phyloP scores from a whole-genome alignment of 2,113 vertebrate genomes.

The Phrynocephalus versicolor region DNA sequence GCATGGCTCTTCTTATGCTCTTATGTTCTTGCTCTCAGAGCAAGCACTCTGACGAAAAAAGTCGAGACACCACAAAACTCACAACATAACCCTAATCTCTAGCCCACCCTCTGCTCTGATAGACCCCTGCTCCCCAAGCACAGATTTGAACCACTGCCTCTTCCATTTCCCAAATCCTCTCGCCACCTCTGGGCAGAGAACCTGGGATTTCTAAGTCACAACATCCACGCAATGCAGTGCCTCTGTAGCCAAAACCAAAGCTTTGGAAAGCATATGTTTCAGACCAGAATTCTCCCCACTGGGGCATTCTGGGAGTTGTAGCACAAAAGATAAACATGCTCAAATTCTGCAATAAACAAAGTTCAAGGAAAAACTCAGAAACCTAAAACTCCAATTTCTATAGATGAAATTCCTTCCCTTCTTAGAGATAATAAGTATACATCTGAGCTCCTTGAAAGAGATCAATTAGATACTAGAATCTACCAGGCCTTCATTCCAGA shows the following conservation, averaged over 20 bases:
- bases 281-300: neutral
- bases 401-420: neutral
- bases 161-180: neutral
- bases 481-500: neutral
- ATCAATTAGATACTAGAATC: neutral
- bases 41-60: neutral
- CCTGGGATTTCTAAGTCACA: neutral
- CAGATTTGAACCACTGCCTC: neutral
- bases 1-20: no score
- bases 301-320: neutral
- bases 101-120: neutral
- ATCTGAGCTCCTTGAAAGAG: neutral
- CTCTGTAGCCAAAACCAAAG: neutral
- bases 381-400: neutral
- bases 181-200: neutral
- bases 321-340: no score
- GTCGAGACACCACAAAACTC: neutral
- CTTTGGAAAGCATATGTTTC: neutral
- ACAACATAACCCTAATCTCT: neutral
- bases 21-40: neutral
- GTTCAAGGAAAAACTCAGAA: no score
- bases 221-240: neutral
- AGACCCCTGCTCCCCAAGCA: no score
- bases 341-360: no score
- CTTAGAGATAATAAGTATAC: neutral